Evolutionary conservation across 2,797 vertebrate genomes (phyloP).

Genomic region (Anableps anableps): DNA sequence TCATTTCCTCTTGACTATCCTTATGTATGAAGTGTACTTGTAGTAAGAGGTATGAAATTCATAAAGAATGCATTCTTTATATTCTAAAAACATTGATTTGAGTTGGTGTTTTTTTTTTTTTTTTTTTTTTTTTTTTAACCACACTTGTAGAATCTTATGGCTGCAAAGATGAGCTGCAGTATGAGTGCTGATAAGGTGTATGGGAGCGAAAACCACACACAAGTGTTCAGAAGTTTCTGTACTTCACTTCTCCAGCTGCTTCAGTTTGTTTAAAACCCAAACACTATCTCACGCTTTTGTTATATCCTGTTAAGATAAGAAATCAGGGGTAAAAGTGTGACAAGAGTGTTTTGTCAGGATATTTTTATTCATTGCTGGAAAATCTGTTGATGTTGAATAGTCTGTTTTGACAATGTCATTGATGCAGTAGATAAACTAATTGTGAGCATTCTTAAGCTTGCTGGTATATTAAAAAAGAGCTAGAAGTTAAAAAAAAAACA

Average conservation of each 20-base stretch:
- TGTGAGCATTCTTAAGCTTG: not conserved
- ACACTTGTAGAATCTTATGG: not conserved
- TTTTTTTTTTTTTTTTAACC: not conserved
- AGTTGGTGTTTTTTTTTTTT: not conserved
- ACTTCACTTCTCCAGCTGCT: not conserved
- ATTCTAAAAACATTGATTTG: not conserved
- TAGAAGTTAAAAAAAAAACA: not conserved
- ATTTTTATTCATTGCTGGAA: not conserved
- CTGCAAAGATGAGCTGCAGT: not conserved
- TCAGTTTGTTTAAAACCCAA: not conserved
- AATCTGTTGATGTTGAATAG: not conserved
- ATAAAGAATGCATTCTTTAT: not conserved
- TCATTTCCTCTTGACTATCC: not conserved
- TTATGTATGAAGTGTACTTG: not conserved
- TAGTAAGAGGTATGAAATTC: not conserved
- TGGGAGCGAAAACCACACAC: not conserved
- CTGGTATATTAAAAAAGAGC: not conserved
- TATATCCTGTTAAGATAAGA: conserved; percentile 4
- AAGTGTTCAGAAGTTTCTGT: not conserved
- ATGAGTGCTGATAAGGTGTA: not conserved
- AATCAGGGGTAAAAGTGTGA: not conserved
- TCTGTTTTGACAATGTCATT: not conserved
- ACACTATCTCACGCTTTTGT: not conserved
- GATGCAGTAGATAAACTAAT: not conserved
- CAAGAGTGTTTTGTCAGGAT: not conserved